Evolutionary conservation across 2,113 vertebrate genomes (phyloP).

Genomic region (Chlorodrepanis virens): DNA sequence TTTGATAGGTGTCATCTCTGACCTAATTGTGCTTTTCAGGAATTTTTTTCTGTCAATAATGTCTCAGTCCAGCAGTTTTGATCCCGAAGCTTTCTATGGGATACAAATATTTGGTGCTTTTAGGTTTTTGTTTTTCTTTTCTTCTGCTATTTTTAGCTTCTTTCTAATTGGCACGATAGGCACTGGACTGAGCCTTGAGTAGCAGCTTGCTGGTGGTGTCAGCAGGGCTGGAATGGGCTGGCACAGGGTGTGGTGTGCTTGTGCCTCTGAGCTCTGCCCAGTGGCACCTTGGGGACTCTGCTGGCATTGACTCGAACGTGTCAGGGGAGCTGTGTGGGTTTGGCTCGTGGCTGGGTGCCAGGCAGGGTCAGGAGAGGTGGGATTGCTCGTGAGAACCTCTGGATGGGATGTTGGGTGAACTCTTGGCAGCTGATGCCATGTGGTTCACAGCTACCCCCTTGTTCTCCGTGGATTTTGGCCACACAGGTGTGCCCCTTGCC

Average conservation of each 20-base stretch:
- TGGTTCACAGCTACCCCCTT: neutral
- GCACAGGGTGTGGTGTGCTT: rapidly evolving
- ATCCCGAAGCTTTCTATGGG: neutral
- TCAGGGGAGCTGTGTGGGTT: neutral
- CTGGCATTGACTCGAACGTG: rapidly evolving
- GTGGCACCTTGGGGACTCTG: rapidly evolving
- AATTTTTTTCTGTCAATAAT: neutral
- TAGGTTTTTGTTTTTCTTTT: neutral
- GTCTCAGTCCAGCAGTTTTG: neutral
- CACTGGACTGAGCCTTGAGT: neutral
- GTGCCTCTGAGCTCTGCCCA: neutral
- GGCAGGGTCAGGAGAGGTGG: neutral
- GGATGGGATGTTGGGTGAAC: neutral
- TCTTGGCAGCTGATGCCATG: rapidly evolving
- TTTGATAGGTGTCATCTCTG: neutral
- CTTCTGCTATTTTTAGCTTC: conserved; percentile 28
- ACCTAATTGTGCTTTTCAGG: neutral
- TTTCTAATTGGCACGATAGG: neutral
- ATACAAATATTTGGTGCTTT: neutral
- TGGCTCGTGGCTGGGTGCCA: rapidly evolving
- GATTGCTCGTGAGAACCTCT: rapidly evolving
- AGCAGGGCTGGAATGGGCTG: neutral
- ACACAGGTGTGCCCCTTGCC: rapidly evolving
- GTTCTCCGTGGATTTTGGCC: neutral
- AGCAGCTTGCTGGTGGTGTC: neutral